Conservation (phyloP, 2,888 invertebrate species). For the Flabesymbios commensalis region DNA sequence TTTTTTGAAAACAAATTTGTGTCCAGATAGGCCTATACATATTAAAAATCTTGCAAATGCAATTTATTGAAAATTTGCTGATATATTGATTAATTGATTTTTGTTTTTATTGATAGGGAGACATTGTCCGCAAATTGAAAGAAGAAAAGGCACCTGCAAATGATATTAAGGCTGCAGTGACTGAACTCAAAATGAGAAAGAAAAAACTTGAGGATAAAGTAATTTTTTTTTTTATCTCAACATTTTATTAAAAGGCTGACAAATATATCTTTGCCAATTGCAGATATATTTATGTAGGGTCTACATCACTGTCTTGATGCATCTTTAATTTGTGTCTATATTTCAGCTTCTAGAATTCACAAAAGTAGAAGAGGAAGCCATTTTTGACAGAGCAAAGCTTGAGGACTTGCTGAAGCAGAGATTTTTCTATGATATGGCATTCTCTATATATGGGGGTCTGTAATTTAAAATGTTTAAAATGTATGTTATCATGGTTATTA, state of each 20-base stretch:
- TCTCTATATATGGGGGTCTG: conserved; percentile 96
- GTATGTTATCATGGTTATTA: too few relatives aligned
- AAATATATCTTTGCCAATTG: too few relatives aligned
- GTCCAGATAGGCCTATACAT: too few relatives aligned
- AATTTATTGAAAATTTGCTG: too few relatives aligned
- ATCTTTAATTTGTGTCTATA: conserved; percentile 1
- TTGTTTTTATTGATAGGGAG: conserved; percentile 82
- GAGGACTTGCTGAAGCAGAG: conserved; percentile 95
- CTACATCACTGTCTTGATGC: too few relatives aligned
- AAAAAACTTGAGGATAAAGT: conserved; percentile 86
- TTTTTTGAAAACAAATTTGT: too few relatives aligned
- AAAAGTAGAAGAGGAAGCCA: conserved; percentile 23
- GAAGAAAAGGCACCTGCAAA: conserved; percentile 83
- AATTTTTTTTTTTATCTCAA: too few relatives aligned
- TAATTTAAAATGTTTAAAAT: too few relatives aligned
- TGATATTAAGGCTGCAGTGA: conserved; percentile 91
- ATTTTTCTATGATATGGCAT: conserved; percentile 98
- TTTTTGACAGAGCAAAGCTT: conserved; percentile 89
- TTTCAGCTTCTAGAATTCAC: conserved; percentile 74
- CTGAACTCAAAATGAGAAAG: conserved; percentile 87
- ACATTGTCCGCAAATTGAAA: conserved; percentile 86
- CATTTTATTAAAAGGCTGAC: too few relatives aligned
- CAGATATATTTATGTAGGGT: too few relatives aligned
- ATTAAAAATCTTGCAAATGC: too few relatives aligned
- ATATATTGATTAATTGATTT: too few relatives aligned